Evolutionary conservation across 2,888 invertebrate species (phyloP).

Genomic region (Falcaria lacertinaria): DNA sequence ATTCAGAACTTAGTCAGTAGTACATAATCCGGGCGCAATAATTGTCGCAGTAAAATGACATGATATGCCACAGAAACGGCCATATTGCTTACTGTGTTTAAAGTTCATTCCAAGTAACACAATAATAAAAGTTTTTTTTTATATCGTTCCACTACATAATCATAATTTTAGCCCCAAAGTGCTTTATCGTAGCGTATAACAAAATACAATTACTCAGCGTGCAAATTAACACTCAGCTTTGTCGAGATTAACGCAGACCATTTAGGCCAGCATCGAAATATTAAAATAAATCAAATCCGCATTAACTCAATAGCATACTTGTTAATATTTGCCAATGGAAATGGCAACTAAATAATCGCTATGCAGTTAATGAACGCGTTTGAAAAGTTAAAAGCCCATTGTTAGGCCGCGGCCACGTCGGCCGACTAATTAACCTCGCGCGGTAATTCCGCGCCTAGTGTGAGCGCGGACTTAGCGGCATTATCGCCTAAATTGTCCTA

Average conservation of each 20-base stretch:
- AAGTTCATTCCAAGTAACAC: no score
- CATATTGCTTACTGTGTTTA: no score
- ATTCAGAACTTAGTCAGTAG: no score
- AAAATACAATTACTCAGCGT: not conserved
- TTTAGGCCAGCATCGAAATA: slow-evolving; percentile 16
- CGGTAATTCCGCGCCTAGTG: slow-evolving; percentile 55
- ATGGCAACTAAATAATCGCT: slow-evolving; percentile 54
- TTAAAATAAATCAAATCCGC: slow-evolving; percentile 41
- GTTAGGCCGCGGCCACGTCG: slow-evolving; percentile 52
- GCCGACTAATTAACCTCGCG: slow-evolving; percentile 64
- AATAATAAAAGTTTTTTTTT: no score
- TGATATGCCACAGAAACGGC: no score
- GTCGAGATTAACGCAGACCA: slow-evolving; percentile 13
- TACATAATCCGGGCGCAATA: no score
- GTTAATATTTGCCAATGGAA: slow-evolving; percentile 39
- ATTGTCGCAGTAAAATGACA: no score
- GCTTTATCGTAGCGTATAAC: not conserved
- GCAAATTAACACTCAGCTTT: slow-evolving; percentile 10
- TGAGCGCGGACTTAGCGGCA: slow-evolving; percentile 69
- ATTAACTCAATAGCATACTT: slow-evolving; percentile 28
- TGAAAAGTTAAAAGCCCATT: slow-evolving; percentile 74
- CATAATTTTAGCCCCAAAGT: no score
- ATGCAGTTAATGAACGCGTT: slow-evolving; percentile 67
- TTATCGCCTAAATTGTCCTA: slow-evolving; percentile 74
- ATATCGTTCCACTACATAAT: no score